These are phyloP conservation scores for Ondatra zibethicus DNA, from an alignment of 2,113 vertebrate species.

Conservation along the genomic window DNA sequence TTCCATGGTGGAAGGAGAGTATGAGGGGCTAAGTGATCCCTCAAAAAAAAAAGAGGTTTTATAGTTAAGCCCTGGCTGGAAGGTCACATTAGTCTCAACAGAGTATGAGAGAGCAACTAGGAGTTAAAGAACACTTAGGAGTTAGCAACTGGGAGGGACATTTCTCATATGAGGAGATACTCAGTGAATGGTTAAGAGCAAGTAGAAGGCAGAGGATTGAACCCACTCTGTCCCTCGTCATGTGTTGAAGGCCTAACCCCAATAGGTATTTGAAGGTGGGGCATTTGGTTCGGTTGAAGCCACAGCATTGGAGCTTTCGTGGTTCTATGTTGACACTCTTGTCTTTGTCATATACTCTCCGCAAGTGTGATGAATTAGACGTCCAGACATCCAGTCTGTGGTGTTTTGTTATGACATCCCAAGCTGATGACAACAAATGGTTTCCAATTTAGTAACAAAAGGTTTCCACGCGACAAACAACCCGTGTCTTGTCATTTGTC, in stretches of 20 bases:
- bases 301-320: neutral
- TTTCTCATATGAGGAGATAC: neutral
- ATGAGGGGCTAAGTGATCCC: neutral
- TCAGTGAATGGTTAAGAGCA: neutral
- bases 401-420: neutral
- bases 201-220: neutral
- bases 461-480: neutral
- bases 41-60: neutral
- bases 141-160: neutral
- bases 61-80: neutral
- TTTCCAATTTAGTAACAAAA: constrained; percentile 10
- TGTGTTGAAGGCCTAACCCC: neutral
- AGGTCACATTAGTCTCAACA: neutral
- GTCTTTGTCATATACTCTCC: neutral
- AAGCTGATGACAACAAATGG: neutral
- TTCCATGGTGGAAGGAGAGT: neutral
- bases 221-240: neutral
- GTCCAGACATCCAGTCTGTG: neutral
- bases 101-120: neutral
- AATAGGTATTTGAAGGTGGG: neutral
- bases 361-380: neutral
- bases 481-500: neutral
- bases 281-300: neutral
- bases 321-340: neutral
- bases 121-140: neutral